These are phyloP conservation scores for Mesocricetus auratus DNA, from an alignment of 2,113 vertebrate genomes.

Conservation along the genomic window DNA sequence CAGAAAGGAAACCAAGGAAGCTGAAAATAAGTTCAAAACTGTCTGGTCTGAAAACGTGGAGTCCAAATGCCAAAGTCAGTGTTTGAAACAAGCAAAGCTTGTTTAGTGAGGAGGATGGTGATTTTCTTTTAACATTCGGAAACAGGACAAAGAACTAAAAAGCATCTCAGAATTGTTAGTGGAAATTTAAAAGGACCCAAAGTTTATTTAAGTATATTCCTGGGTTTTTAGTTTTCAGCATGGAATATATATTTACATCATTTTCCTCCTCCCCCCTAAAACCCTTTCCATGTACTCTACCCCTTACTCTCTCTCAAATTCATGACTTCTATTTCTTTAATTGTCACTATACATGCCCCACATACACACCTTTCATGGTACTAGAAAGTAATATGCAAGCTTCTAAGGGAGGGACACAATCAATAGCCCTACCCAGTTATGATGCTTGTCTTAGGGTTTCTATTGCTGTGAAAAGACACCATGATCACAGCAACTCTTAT, in stretches of 20 bases:
- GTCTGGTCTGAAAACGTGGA: neutral
- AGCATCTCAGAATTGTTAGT: neutral
- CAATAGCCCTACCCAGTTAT: neutral
- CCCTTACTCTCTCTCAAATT: neutral
- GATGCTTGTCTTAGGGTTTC: neutral
- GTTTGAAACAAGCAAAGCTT: slow-evolving; percentile 54
- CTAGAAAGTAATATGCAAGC: neutral
- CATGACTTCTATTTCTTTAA: neutral
- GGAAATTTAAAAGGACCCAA: slow-evolving; percentile 50
- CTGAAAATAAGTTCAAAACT: slow-evolving; percentile 13
- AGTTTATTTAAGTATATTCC: slow-evolving; percentile 47
- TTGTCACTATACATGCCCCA: neutral
- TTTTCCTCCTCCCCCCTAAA: neutral
- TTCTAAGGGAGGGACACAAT: neutral
- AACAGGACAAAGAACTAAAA: slow-evolving; percentile 52
- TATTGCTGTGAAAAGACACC: neutral
- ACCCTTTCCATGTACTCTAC: neutral
- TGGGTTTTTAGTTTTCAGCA: neutral
- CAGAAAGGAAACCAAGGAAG: slow-evolving; percentile 31
- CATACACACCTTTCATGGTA: neutral
- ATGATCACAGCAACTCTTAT: too few species aligned
- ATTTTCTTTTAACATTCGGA: slow-evolving; percentile 20
- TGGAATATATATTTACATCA: neutral
- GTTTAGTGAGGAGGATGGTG: neutral
- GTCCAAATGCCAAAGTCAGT: neutral